Conservation (phyloP, 35 echinoderm and acorn worm genomes). For the Heliocidaris tuberculata region DNA sequence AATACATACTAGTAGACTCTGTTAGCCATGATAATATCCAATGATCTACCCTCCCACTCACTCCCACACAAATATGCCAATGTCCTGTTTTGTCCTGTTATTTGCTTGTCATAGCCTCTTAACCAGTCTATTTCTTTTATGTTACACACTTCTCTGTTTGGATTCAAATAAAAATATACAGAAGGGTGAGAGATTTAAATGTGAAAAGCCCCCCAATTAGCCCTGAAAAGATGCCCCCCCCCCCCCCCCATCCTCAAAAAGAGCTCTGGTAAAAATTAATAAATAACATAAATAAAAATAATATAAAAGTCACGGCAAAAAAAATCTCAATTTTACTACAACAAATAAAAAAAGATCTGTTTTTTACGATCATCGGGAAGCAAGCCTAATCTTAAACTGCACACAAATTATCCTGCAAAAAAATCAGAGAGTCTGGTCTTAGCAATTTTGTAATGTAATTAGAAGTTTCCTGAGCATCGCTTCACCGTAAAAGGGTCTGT, state of each 20-base stretch:
- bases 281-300: neutral
- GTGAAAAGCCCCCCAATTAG: neutral
- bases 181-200: too few species aligned
- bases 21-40: neutral
- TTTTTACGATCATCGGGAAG: neutral
- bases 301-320: neutral
- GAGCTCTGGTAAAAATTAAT: neutral
- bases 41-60: neutral
- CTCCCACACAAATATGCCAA: conserved; percentile 9
- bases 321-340: neutral
- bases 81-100: neutral
- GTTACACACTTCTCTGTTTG: neutral
- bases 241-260: neutral
- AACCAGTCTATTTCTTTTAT: neutral
- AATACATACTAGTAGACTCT: neutral
- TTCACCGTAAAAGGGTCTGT: neutral
- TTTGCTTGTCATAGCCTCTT: neutral
- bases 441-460: neutral
- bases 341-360: neutral
- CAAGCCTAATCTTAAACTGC: neutral
- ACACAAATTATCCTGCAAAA: neutral
- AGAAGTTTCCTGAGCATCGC: neutral
- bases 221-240: too few species aligned
- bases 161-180: neutral
- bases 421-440: neutral